phyloP scores from a whole-genome alignment of 2,888 invertebrate genomes.

The Trichopria drosophilae region DNA sequence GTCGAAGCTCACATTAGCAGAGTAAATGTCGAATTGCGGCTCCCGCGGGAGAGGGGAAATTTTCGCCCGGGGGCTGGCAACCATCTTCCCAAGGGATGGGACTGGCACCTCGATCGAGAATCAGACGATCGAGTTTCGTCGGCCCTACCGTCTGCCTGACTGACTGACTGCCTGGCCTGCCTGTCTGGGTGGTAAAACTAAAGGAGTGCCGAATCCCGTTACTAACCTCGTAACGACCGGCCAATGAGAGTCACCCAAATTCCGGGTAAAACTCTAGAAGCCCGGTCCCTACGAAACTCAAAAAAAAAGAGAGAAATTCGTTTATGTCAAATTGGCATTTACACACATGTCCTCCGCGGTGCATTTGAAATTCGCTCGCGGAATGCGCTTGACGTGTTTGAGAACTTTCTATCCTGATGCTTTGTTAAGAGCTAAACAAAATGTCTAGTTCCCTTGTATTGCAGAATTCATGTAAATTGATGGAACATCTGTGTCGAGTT shows the following conservation, averaged over 20 bases:
- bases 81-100: slow-evolving; percentile 49
- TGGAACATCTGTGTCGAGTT: no score
- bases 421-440: no score
- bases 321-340: no score
- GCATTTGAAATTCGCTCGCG: no score
- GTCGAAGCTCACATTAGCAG: slow-evolving; percentile 48
- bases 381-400: no score
- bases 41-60: slow-evolving; percentile 46
- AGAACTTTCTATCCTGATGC: no score
- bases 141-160: slow-evolving; percentile 31
- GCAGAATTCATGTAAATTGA: no score
- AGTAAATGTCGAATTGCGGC: slow-evolving; percentile 45
- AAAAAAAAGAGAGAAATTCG: no score
- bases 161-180: slow-evolving; percentile 19
- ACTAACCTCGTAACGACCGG: slow-evolving; percentile 47
- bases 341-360: no score
- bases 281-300: no score
- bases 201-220: slow-evolving; percentile 41
- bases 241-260: slow-evolving; percentile 36
- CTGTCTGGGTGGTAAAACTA: slow-evolving; percentile 42
- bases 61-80: slow-evolving; percentile 45
- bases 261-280: no score
- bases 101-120: slow-evolving; percentile 42
- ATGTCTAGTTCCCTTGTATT: no score
- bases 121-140: slow-evolving; percentile 49